A percentile compares a stretch with the other conserved stretches of the same genome.
phyloP scores from a whole-genome alignment of 2,113 vertebrate genomes.

The Albula glossodonta region DNA sequence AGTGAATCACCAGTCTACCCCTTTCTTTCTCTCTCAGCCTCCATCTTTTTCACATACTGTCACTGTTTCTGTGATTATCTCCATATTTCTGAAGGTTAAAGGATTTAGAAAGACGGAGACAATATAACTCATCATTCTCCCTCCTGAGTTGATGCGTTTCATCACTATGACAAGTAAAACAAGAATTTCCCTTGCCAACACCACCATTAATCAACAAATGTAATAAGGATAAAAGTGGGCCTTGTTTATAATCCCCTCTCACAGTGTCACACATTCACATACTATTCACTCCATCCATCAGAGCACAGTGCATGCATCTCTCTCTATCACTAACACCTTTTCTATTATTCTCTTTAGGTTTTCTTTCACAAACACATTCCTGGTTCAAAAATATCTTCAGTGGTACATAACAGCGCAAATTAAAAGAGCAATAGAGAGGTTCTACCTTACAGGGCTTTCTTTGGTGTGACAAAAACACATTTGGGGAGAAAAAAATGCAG shows the following conservation, averaged over 20 bases:
- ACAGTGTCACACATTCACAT: not conserved
- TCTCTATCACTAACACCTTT: too few species aligned
- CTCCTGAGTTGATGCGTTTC: slow-evolving; percentile 18
- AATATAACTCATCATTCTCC: slow-evolving; percentile 11
- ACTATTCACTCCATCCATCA: slow-evolving; percentile 45
- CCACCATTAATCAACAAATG: slow-evolving; percentile 36
- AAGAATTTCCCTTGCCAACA: slow-evolving; percentile 29
- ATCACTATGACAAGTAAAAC: slow-evolving; percentile 8
- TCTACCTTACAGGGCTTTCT: too few species aligned
- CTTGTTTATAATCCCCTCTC: slow-evolving; percentile 21
- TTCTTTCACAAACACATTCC: too few species aligned
- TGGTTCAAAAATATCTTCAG: too few species aligned
- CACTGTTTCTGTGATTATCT: slow-evolving; percentile 16
- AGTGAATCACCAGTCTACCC: not conserved
- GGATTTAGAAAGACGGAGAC: not conserved
- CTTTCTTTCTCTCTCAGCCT: not conserved
- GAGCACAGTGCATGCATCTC: slow-evolving; percentile 16
- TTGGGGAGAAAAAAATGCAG: not conserved
- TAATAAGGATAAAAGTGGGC: slow-evolving; percentile 37
- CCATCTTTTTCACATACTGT: not conserved
- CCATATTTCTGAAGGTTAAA: slow-evolving; percentile 13
- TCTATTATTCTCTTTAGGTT: too few species aligned
- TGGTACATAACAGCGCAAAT: not conserved
- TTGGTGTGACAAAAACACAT: too few species aligned
- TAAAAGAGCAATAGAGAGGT: too few species aligned